Base-by-base conservation (phyloP, 37 sponge, comb jelly and placozoan species). In the Spongia lamella region DNA sequence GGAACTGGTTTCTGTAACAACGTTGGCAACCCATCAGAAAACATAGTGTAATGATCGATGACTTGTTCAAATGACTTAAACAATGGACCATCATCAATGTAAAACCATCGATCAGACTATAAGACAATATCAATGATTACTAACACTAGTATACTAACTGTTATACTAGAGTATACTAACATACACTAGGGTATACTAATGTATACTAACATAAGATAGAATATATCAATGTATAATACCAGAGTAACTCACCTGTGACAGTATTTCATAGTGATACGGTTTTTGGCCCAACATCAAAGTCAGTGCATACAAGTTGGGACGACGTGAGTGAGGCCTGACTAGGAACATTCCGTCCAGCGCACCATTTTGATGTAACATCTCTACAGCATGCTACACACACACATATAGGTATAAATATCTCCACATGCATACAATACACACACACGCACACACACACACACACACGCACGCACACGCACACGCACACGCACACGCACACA, bases 11-110 rank as follows among this genome's bases (percentile, higher is more conserved):
- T 29, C 2, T 69, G 60, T 5, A 94, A 86, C 25, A 68, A 17
- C 5, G 91, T 90, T 24, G 91, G 91, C 19, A 94, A 88, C n/a
- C 96, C 96, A 88, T 94, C 96, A 0, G 86, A 38, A 64, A 87
- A 84, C 68, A 85, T 78, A 80, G 80, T 86, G 80, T 94, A 90
- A 76, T 94, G 91, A 20, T 87, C 88, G 21, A 94, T 35, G 29
- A 84, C 72, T 40, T 19, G 34, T 3, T 58, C 68, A 15, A 77
- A 76, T 9, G 85, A 76, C 47, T 82, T 68, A 76, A 95, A 95
- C 25, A 83, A 65, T 7, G 96, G 96, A 7, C 96, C 96, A 72
- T 95, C 96, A 33, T 95, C 96, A 76, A 95, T 95, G 72, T 82
- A 94, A 75, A 77, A 92, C 93, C 88, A 84, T 54, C 77, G 61